Conservation (phyloP, 2,888 invertebrate genomes). For the Amblyjoppa proteus region DNA sequence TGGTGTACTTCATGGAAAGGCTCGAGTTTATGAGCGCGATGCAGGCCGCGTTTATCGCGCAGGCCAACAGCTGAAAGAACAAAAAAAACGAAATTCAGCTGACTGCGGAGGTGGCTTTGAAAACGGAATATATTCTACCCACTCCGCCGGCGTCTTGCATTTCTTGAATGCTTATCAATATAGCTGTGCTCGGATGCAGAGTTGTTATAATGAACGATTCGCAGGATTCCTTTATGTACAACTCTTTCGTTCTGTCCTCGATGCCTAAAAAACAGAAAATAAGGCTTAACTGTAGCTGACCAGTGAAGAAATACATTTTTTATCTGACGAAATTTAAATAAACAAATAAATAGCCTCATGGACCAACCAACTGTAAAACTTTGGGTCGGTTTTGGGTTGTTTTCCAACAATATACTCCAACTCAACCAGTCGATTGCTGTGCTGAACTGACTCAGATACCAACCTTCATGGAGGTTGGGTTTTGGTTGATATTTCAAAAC, state of each 20-base stretch:
- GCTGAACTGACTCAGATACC: too few species aligned
- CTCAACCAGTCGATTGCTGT: too few species aligned
- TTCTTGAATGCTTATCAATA: slow-evolving; percentile 94
- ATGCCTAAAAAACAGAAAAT: slow-evolving; percentile 85
- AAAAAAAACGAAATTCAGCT: slow-evolving; percentile 50
- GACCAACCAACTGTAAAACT: too few species aligned
- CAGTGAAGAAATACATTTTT: neutral
- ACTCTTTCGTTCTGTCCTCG: slow-evolving; percentile 91
- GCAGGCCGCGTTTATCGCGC: slow-evolving; percentile 93
- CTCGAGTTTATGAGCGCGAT: slow-evolving; percentile 94
- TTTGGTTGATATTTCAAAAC: too few species aligned
- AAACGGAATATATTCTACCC: slow-evolving; percentile 75
- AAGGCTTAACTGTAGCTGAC: slow-evolving; percentile 8
- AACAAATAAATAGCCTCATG: slow-evolving; percentile 36
- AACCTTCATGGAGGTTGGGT: too few species aligned
- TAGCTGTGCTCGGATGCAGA: slow-evolving; percentile 92
- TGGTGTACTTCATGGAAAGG: slow-evolving; percentile 92
- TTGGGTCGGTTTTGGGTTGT: too few species aligned
- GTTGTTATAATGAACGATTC: slow-evolving; percentile 90
- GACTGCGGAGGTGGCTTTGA: slow-evolving; percentile 67
- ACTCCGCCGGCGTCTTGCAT: slow-evolving; percentile 94
- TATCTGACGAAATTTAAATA: neutral
- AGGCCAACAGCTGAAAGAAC: slow-evolving; percentile 89
- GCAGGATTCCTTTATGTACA: slow-evolving; percentile 91
- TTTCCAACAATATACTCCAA: too few species aligned